Conservation (phyloP, 2,888 invertebrate species). For the Ceramica pisi region DNA sequence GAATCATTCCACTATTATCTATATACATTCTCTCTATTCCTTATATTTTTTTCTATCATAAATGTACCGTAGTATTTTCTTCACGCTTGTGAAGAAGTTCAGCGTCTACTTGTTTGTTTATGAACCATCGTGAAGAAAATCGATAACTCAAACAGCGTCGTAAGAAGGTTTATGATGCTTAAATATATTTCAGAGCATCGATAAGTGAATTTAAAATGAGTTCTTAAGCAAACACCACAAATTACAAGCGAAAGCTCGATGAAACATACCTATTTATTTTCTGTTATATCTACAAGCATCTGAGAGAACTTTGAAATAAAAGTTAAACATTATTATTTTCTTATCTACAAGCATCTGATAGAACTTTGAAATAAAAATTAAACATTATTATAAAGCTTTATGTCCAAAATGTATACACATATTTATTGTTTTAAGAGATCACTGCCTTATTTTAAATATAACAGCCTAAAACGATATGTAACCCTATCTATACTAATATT, state of each 20-base stretch:
- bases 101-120: neutral
- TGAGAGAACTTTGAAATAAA: neutral
- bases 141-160: constrained; percentile 2
- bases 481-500: too few relatives aligned
- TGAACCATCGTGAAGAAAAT: neutral
- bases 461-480: too few relatives aligned
- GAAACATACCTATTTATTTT: constrained; percentile 14
- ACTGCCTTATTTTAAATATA: too few relatives aligned
- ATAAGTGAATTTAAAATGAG: constrained; percentile 39
- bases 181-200: constrained; percentile 13
- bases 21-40: neutral
- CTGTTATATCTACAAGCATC: neutral
- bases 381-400: neutral
- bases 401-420: neutral
- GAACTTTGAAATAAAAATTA: constrained; percentile 1
- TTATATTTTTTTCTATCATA: neutral
- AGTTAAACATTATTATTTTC: too few relatives aligned
- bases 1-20: neutral
- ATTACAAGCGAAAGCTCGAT: neutral
- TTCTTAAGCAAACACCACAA: constrained; percentile 19
- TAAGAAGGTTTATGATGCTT: constrained; percentile 4
- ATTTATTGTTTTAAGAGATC: neutral
- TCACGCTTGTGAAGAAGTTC: neutral
- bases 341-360: neutral
- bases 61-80: neutral